Evolutionary conservation across 2,888 invertebrate species (phyloP), one percentile per base, ranked within the genome.

Genomic region (Julus scanicus): DNA sequence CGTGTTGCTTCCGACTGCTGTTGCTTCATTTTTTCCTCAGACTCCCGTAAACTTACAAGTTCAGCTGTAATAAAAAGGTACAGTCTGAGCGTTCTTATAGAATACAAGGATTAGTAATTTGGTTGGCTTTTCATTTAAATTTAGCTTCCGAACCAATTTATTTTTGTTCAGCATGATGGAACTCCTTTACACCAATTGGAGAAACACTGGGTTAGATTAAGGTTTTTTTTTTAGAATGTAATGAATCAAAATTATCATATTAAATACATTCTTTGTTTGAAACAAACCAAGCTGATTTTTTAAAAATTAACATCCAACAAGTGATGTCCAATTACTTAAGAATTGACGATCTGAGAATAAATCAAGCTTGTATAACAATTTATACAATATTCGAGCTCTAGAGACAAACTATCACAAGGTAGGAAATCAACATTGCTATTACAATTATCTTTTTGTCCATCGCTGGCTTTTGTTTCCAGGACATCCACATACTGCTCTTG

Each of bases 1-100:
- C 97, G 95, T 91, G 96, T 96, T 90, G 97, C 95, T 92, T 98
- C 98, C 88, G 94, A 94, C 91, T 96, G 95, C 92, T 97, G 97
- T 91, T 95, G 95, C 91, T 95, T 95, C 91, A 95, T 94, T 92
- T 96, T 95, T 91, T 96, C 96, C 93, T 96, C 96, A 91, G 95
- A 94, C 92, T 96, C 95, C 93, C 95, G 95, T 92, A 95, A 93
- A 92, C 94, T 95, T 92, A 94, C 93, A 93, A 95, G 92, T 92
- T 95, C 95, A 92, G 95, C 96, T 95, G 92, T 90, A 94, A 94
- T 91, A 90, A 88, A 89, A 57, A 15, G 71, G 6, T 1, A 71
- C 5, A 1, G 71, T 71, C 8, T 29, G 71, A 71, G 9, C 29
- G 8, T 71, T 71, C 9, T 29, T 9, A 71, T 6, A 71, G 71